Percentiles rank a stretch among this genome's conserved stretches.
phyloP scores from a whole-genome alignment of 64 coral and sea anemone species.

The Orbicella faveolata region DNA sequence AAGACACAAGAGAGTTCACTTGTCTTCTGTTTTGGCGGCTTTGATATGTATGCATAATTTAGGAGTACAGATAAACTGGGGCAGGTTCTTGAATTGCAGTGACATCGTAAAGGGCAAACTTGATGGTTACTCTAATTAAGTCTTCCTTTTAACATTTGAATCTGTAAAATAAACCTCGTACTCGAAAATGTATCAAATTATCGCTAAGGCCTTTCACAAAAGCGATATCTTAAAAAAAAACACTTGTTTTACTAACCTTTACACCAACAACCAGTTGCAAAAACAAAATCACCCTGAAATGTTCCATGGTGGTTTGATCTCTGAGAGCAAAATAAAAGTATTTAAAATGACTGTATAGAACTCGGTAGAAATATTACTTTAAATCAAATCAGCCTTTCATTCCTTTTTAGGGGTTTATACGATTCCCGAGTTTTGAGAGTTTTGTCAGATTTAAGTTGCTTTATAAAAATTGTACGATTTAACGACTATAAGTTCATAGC shows the following conservation, averaged over 20 bases:
- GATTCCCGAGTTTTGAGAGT: too few relatives aligned
- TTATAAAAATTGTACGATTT: too few relatives aligned
- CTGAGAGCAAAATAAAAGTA: background rate
- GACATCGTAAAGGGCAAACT: background rate
- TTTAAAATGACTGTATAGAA: background rate
- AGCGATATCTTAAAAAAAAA: background rate
- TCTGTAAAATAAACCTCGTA: background rate
- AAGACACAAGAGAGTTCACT: background rate
- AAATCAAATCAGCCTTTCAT: too few relatives aligned
- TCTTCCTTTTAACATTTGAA: too few relatives aligned
- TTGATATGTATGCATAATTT: background rate
- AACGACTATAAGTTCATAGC: too few relatives aligned
- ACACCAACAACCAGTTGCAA: conserved; percentile 12
- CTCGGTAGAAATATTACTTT: background rate
- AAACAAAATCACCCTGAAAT: conserved; percentile 39
- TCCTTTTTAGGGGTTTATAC: too few relatives aligned
- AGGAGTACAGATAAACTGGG: too few relatives aligned
- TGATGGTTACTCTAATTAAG: too few relatives aligned
- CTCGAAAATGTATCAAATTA: background rate
- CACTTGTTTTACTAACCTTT: background rate
- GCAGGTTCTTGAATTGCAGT: background rate
- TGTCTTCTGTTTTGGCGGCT: background rate
- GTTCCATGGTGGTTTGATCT: conserved; percentile 5
- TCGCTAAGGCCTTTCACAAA: background rate
- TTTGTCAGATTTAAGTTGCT: too few relatives aligned